Evolutionary conservation across 2,888 invertebrate genomes (phyloP).

Genomic region (Boloria euphrosyne): DNA sequence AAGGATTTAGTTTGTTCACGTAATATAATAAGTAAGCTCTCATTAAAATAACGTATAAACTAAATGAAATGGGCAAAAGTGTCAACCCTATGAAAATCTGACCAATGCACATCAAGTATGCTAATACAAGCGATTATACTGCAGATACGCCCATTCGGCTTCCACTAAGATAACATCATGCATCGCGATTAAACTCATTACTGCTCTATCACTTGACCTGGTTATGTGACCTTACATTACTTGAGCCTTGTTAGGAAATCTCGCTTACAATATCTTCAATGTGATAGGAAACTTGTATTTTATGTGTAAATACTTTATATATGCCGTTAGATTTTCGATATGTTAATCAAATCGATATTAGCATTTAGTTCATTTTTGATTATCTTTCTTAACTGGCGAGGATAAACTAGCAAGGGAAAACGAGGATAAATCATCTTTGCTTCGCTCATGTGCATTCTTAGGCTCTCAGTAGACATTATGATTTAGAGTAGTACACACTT

Average conservation of each 20-base stretch:
- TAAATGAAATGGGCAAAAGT: background rate
- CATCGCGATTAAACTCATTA: conserved; percentile 52
- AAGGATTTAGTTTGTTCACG: background rate
- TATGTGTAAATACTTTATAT: background rate
- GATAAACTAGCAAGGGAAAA: no score
- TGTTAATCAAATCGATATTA: no score
- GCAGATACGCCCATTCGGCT: conserved; percentile 52
- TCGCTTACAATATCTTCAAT: conserved; percentile 32
- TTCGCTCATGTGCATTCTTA: no score
- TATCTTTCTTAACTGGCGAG: no score
- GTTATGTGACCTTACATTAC: conserved; percentile 38
- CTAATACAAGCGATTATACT: conserved; percentile 50
- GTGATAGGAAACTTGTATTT: background rate
- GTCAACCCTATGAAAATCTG: conserved; percentile 22
- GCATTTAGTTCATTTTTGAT: no score
- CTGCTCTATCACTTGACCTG: conserved; percentile 48
- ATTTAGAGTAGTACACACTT: no score
- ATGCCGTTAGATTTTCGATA: no score
- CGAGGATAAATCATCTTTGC: no score
- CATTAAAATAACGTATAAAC: background rate
- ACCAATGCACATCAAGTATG: conserved; percentile 51
- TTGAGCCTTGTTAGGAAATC: conserved; percentile 31
- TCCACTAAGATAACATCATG: conserved; percentile 46
- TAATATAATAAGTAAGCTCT: background rate
- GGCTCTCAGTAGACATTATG: no score